Conservation (phyloP, 2,113 vertebrate species). For the Seriola dumerili region DNA sequence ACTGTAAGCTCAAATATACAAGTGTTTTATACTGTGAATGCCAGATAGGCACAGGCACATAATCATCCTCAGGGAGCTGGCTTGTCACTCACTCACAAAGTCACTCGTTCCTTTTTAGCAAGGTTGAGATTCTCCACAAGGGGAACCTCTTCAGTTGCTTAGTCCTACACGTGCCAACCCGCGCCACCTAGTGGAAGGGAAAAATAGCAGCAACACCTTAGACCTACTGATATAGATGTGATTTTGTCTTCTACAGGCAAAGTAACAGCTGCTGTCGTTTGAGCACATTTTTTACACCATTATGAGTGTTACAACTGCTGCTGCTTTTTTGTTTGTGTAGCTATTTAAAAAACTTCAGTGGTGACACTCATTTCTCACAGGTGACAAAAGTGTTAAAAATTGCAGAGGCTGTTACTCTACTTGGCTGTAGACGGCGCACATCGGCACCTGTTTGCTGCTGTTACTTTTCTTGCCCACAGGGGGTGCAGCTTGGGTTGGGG, state of each 20-base stretch:
- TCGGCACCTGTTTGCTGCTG: not conserved
- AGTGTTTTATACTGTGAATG: slow-evolving; percentile 2
- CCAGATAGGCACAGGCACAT: slow-evolving; percentile 4
- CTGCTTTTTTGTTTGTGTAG: not conserved
- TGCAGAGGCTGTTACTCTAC: not conserved
- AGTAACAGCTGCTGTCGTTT: slow-evolving; percentile 3
- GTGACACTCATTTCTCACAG: not conserved
- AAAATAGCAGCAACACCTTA: not conserved
- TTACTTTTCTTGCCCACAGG: slow-evolving; percentile 3
- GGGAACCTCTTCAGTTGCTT: not conserved
- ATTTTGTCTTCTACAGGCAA: not conserved
- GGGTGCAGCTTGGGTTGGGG: not conserved
- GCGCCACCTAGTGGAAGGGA: slow-evolving; percentile 22
- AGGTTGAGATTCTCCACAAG: slow-evolving; percentile 20
- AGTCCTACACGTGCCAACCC: not conserved
- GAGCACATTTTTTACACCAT: not conserved
- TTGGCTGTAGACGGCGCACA: not conserved
- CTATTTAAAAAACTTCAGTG: not conserved
- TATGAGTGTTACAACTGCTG: not conserved
- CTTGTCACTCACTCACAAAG: slow-evolving; percentile 47
- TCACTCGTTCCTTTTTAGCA: slow-evolving; percentile 20
- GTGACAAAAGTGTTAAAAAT: not conserved
- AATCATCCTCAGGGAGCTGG: slow-evolving; percentile 2
- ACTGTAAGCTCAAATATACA: slow-evolving; percentile 10
- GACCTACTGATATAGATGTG: not conserved